Conservation (phyloP, 2,888 invertebrate species). For the Scrobipalpa atriplicella region DNA sequence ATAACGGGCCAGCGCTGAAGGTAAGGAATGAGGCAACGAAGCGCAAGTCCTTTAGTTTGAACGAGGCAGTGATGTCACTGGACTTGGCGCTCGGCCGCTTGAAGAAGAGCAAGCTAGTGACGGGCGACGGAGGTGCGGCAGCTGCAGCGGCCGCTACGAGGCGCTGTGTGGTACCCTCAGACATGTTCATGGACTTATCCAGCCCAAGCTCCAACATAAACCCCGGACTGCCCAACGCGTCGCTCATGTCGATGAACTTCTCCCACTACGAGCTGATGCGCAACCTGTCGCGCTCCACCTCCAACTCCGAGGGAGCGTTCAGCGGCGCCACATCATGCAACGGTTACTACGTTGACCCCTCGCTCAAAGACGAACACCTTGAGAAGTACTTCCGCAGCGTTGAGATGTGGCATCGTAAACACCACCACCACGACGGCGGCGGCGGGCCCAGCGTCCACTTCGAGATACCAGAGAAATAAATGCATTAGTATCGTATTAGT, state of each 20-base stretch:
- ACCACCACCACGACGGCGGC: conserved; percentile 40
- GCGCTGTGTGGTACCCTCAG: conserved; percentile 37
- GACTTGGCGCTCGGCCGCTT: conserved; percentile 60
- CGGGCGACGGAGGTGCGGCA: conserved; percentile 42
- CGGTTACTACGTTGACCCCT: conserved; percentile 40
- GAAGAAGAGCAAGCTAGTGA: conserved; percentile 64
- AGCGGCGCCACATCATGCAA: conserved; percentile 63
- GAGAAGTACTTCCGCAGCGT: conserved; percentile 71
- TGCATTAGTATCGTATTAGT: conserved; percentile 13
- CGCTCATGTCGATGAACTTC: conserved; percentile 71
- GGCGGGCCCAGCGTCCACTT: conserved; percentile 42
- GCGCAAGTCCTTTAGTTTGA: conserved; percentile 61
- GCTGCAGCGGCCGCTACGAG: not conserved
- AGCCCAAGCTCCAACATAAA: conserved; percentile 44
- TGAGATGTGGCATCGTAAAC: conserved; percentile 63
- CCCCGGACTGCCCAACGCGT: conserved; percentile 52
- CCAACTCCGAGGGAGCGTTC: conserved; percentile 65
- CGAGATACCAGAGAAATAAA: conserved; percentile 48
- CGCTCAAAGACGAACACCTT: conserved; percentile 64
- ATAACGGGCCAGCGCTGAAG: conserved; percentile 39
- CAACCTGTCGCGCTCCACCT: conserved; percentile 66
- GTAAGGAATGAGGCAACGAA: conserved; percentile 49
- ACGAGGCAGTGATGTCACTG: conserved; percentile 63
- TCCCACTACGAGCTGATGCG: conserved; percentile 72
- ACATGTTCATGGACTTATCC: conserved; percentile 55